Base-by-base conservation (phyloP, 2,797 vertebrate genomes). In the Amniataba percoides region DNA sequence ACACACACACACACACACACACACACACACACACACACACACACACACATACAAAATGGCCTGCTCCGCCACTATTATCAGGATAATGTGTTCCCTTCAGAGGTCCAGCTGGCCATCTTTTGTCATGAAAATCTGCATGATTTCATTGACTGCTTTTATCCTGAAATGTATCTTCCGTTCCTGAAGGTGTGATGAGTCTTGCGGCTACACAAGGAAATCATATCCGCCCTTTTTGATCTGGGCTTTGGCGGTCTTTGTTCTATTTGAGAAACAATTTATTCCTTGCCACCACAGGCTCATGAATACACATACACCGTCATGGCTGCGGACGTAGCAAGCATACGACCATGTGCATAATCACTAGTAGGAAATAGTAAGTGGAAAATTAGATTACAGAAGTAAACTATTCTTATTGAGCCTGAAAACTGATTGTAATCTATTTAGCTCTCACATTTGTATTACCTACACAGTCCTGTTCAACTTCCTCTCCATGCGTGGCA, bases 121-220 rank as follows among this genome's bases (percentile, higher is more conserved):
- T 92, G 84, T 92, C 68, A 83, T 94, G 83, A 86, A 92, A 89
- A 94, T 93, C 60, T 70, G 69, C 80, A 63, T 46, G 25, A 84
- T 88, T 85, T 79, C n/a, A 73, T 78, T 63, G 48, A 63, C 73
- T 57, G 87, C 89, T 92, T 94, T 93, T 87, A 91, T 93, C 89
- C 85, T 46, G 45, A 82, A 78, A 84, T 67, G 67, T 40, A 52
- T 77, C 56, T 81, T 81, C 70, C 8, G 1, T 56, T 48, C 39
- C 60, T 40, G 6, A 82, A 88, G 87, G 92, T 92, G 92, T 46
- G 71, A 85, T 59, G 85, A 84, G 77, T 83, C 78, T 63, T 67
- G 36, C 1, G 39, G 68, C 74, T 80, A 14, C 78, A 78, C 77
- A 82, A 89, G 51, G 59, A 76, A 51, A 85, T 86, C 73, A 84